Percentiles rank a stretch among this genome's conserved stretches.
phyloP scores from a whole-genome alignment of 2,113 vertebrate genomes.

The Piprites chloris region DNA sequence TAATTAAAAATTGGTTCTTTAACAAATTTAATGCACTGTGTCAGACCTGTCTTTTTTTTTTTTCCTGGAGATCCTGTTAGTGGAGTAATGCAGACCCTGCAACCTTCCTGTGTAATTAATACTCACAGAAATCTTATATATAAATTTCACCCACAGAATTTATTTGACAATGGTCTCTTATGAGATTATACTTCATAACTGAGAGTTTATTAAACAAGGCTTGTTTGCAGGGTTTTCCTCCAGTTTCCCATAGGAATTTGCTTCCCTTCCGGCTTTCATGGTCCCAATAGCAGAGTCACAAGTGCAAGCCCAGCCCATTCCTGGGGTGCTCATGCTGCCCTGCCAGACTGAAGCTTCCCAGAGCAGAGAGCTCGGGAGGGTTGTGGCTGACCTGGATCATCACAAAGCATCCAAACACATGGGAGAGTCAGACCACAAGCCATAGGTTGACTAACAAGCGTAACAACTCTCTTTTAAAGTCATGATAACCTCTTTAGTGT shows the following conservation, averaged over 20 bases:
- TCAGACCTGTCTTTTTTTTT: constrained; percentile 23
- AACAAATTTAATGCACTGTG: constrained; percentile 35
- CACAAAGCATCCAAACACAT: background rate
- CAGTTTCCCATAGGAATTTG: background rate
- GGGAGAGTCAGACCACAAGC: background rate
- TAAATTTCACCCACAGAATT: background rate
- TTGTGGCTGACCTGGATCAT: background rate
- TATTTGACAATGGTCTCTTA: background rate
- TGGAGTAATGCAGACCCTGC: constrained; percentile 1
- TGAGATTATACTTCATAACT: background rate
- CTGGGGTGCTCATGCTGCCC: background rate
- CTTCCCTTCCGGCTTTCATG: background rate
- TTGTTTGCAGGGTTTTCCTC: background rate
- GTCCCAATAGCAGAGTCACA: background rate
- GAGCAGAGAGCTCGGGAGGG: background rate
- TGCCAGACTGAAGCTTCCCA: accelerated
- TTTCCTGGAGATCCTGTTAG: constrained; percentile 38
- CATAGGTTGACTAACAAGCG: background rate
- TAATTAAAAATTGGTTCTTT: constrained; percentile 41
- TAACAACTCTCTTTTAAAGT: background rate
- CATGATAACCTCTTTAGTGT: background rate
- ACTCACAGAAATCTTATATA: background rate
- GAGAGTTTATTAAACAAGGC: background rate
- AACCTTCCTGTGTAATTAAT: constrained; percentile 50
- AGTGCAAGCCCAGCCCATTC: accelerated